Evolutionary conservation across 2,113 vertebrate species (phyloP), one percentile per base, ranked within the genome.

Genomic region (Hassar affinis): DNA sequence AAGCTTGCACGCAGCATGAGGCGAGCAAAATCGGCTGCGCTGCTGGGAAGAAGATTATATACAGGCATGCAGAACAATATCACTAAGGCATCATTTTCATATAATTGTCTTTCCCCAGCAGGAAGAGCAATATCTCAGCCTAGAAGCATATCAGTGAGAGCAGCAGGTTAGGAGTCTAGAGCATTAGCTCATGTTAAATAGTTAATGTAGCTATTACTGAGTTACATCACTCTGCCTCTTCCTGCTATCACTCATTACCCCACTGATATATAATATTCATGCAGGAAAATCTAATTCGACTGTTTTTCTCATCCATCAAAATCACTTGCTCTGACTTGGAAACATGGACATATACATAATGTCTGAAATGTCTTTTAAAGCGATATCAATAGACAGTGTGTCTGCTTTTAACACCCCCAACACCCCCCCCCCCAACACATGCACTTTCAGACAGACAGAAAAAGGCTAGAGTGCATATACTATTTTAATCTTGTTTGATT

Each of bases 191-290:
- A 66, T 79, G 52, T 71, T 79, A 79, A 84, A 84, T 79, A 84
- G 77, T 84, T 86, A 71, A 79, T 69, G 80, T 49, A 45, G 66
- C 72, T 72, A 47, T 80, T 81, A 81, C 80, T 82, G 62, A 61
- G 56, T 71, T 82, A 81, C 80, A 77, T 61, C 74, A 71, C 76
- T 84, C 66, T 47, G 77, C 64, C 22, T 59, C 61, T 33, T 79
- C 64, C 66, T 81, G 77, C 52, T 79, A 79, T 79, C 15, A 66
- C 59, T 83, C 82, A 78, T 83, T 80, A 76, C 20, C 30, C 42
- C 57, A 18, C 22, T n/a, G 54, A 52, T 71, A 79, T 80, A 54
- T 69, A 82, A 86, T 72, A 86, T 79, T 82, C 76, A 83, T 79
- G 74, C 52, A 51, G 18, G 66, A 71, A 74, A 80, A 74, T 80